Base-by-base conservation (phyloP, 1,140 invertebrate genomes). In the Eupeodes corollae region DNA sequence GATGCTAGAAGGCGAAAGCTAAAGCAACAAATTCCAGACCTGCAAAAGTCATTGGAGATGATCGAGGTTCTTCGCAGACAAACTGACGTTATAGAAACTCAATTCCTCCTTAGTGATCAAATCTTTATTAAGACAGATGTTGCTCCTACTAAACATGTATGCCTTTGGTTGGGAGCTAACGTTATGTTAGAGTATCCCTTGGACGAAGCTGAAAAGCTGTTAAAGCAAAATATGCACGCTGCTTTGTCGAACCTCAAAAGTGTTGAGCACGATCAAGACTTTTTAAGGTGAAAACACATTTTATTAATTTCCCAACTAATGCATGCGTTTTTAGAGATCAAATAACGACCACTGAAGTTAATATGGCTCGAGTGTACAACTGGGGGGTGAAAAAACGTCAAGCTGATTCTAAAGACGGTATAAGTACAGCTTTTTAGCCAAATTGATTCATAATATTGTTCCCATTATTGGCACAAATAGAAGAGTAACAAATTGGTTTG, bases 161-260 rank as follows among this genome's bases (percentile, higher is more conserved):
- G 87, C 61, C 74, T 99, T n/a, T 99, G 95, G 94, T 73, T 99
- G 46, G 95, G 95, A 21, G 95, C 95, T 18, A 98, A 96, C 77
- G 91, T 98, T 0, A 99, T 99, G 95, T 74, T 98, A 55, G 95
- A 98, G 70, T 99, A 98, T 74, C 81, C 82, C 11, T 70, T 98
- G 49, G 83, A 93, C 52, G 93, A 98, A 75, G 95, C 94, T 30
- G 81, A 91, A 69, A 74, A 79, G 49, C 72, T 98, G 32, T 73
- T 99, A 15, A 77, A 78, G 45, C 90, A 91, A 63, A 98, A 98
- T 70, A 83, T 93, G 62, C 79, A 80, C 48, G 82, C 84, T 39
- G 92, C 94, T 1, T 85, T 84, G 54, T 84, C 82, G 67, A 91
- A 88, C 71, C 73, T 95, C 42, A 75, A 73, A 47, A 83, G 83